Evolutionary conservation across 2,888 invertebrate genomes (phyloP).

Genomic region (Gastracanthus pulcherrimus): DNA sequence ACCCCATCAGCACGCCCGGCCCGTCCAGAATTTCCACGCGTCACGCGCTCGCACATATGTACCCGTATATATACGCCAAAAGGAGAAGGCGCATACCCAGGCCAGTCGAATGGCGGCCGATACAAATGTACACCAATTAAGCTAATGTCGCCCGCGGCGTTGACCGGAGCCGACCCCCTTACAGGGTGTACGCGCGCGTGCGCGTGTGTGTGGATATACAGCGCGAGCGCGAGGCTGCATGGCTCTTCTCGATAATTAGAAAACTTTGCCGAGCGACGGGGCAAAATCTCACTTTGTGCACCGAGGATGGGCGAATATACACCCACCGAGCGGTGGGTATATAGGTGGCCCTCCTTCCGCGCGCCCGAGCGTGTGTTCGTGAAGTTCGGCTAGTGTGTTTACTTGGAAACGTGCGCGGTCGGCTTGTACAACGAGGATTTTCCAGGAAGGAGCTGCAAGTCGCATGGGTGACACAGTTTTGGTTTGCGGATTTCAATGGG

Average conservation of each 20-base stretch:
- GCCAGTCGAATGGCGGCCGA: slow-evolving; percentile 18
- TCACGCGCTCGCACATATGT: not conserved
- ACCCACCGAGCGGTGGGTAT: no score
- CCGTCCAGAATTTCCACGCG: not conserved
- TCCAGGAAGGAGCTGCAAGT: not conserved
- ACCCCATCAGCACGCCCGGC: no score
- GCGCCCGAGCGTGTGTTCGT: no score
- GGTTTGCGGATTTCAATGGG: not conserved
- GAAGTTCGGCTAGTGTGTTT: not conserved
- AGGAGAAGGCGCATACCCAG: not conserved
- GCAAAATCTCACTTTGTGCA: not conserved
- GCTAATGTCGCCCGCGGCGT: slow-evolving; percentile 68
- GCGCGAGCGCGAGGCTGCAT: not conserved
- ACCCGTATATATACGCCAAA: no score
- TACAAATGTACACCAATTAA: slow-evolving; percentile 65
- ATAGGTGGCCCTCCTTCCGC: no score
- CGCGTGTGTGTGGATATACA: not conserved
- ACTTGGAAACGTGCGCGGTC: not conserved
- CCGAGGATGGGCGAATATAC: not conserved
- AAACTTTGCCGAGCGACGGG: slow-evolving; percentile 35
- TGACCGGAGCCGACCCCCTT: slow-evolving; percentile 31
- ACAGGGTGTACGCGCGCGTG: not conserved
- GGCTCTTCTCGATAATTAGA: slow-evolving; percentile 50
- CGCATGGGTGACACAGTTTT: not conserved
- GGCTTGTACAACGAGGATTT: not conserved